A percentile compares a stretch with the other conserved stretches of the same genome.
phyloP scores from a whole-genome alignment of 2,888 invertebrate species.

The Acanthosepion lycidas region DNA sequence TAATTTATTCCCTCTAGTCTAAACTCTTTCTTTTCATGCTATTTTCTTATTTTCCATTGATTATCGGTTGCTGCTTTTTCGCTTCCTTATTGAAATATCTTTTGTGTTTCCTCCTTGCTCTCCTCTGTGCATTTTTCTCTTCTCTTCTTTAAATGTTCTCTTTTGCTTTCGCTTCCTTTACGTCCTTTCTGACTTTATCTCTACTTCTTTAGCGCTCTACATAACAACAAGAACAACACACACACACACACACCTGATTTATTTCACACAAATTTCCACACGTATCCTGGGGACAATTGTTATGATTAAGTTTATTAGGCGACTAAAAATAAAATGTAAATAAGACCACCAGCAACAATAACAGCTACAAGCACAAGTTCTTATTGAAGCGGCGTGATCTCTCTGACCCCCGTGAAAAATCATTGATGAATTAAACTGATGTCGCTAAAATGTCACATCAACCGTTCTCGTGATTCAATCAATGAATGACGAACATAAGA shows the following conservation, averaged over 20 bases:
- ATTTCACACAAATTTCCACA: neutral
- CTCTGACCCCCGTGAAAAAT: constrained; percentile 13
- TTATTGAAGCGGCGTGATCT: neutral
- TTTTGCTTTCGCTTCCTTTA: neutral
- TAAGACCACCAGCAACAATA: neutral
- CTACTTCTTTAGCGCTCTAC: neutral
- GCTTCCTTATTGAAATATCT: no score
- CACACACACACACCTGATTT: neutral
- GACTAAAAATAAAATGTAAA: neutral
- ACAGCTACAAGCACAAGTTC: neutral
- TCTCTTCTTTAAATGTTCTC: no score
- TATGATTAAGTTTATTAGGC: neutral
- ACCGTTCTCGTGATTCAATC: neutral
- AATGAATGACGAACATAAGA: neutral
- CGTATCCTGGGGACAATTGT: neutral
- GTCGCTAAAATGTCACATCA: neutral
- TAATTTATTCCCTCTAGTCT: no score
- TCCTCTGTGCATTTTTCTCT: neutral
- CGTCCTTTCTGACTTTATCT: neutral
- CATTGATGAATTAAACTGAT: constrained; percentile 23
- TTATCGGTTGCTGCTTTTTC: neutral
- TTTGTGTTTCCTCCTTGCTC: neutral
- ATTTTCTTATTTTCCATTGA: no score
- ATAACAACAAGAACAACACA: no score
- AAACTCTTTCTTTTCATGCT: neutral